These are phyloP conservation scores for Molossus molossus DNA, from an alignment of 2,797 vertebrate genomes.

Conservation along the genomic window DNA sequence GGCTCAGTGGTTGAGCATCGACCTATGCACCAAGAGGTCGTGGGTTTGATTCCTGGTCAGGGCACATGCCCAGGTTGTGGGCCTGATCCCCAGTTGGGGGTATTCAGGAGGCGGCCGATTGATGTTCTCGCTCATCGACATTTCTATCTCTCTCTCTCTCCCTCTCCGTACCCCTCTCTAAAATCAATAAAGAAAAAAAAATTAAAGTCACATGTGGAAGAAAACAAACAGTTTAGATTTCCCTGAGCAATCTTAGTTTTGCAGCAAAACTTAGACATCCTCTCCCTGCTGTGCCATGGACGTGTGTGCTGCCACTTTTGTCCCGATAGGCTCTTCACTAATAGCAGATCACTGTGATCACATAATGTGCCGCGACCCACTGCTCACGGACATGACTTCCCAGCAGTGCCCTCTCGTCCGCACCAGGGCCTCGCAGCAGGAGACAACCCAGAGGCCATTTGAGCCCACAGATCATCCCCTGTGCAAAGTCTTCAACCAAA, in stretches of 20 bases:
- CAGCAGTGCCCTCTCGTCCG: not conserved
- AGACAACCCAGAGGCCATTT: not conserved
- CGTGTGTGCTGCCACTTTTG: not conserved
- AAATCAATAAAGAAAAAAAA: too few species aligned
- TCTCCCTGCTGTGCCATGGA: conserved; percentile 26
- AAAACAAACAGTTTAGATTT: conserved; percentile 57
- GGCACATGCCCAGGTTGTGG: too few species aligned
- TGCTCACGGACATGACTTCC: not conserved
- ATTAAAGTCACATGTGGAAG: conserved; percentile 69
- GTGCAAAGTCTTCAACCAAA: not conserved
- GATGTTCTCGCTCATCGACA: too few species aligned
- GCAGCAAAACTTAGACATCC: conserved; percentile 73
- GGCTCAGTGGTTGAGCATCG: too few species aligned
- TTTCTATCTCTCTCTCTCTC: too few species aligned
- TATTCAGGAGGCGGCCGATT: too few species aligned
- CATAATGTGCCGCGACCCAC: not conserved
- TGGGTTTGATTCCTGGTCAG: too few species aligned
- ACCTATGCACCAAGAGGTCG: too few species aligned
- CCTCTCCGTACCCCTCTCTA: too few species aligned
- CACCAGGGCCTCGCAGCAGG: not conserved
- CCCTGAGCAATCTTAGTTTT: conserved; percentile 61
- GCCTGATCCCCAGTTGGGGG: too few species aligned
- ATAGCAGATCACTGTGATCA: not conserved
- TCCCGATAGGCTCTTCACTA: conserved; percentile 28
- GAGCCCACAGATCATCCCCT: not conserved